Evolutionary conservation across 2,888 invertebrate genomes (phyloP), one percentile per base, ranked within the genome.

Genomic region (Dysmachus trigonus): DNA sequence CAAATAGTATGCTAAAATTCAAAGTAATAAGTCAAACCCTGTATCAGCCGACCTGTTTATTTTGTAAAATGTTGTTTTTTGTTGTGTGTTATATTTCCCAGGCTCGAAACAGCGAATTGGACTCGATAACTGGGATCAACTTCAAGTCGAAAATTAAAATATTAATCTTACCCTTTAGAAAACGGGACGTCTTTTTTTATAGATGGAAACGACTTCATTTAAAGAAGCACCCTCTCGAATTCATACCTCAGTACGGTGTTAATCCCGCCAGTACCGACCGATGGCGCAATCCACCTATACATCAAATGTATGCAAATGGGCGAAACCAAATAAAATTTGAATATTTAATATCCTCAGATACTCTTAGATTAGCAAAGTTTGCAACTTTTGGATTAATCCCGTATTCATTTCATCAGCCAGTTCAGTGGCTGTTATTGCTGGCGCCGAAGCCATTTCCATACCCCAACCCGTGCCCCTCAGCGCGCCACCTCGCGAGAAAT

Each of bases 241-340:
- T n/a, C 18, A 6, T 51, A 18, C 8, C n/a, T n/a, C 18, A 1
- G 7, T 22, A 5, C 10, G 22, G 2, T 41, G 15, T 10, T 62
- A 62, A 62, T 62, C 27, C 10, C 7, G 62, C 62, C 62, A 62
- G 62, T 3, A 62, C 27, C 53, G n/a, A n/a, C 22, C 53, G 53
- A 53, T 53, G 8, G 33, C 73, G 33, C 30, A 73, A 27, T 51
- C 79, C 74, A 74, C 73, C 81, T 86, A 86, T 85, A 85, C 86
- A 88, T 88, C 88, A 88, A 88, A 87, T 88, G 86, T 86, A 88
- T 88, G 88, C 87, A 87, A 88, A 88, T 88, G 88, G 87, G 86
- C 76, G 85, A 87, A 88, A 84, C 85, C 86, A 87, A 87, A 88
- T 86, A 87, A 85, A 87, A 88, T 88, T 88, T 88, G 87, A 88